Evolutionary conservation across 2,888 invertebrate genomes (phyloP), one percentile per base, ranked within the genome.

Genomic region (Nasonia oneida): DNA sequence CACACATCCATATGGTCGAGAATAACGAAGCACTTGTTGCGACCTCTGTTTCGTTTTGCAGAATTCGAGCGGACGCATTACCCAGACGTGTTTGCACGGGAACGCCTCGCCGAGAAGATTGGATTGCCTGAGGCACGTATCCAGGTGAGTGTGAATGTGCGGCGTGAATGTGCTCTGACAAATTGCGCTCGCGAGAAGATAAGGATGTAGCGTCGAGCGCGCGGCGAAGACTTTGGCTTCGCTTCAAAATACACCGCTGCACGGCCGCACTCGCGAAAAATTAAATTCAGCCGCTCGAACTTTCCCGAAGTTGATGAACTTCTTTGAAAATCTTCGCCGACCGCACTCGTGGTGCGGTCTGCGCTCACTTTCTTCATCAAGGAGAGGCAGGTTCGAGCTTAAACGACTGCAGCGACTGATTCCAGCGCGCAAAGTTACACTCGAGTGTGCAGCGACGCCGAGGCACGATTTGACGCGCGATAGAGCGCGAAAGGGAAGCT

Each of bases 51-150:
- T 89, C 95, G 98, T 90, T 89, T 94, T 95, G 88, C 95, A 98
- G 98, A 98, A 95, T 99, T 99, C 95, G 98, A 98, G 95, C 95
- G 98, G 94, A 98, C 98, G 91, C 98, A 99, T 94, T 99, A 99
- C 94, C 99, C 98, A 88, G 98, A 99, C 94, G 98, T 99, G 90
- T 99, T 98, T 94, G 98, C 98, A 90, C 95, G 99, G 92, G 99
- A 99, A 94, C 95, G 98, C 94, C 96, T 99, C 94, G 98, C 99
- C 89, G 97, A 97, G 95, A 98, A 98, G 96, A 99, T 99, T 95
- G 98, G 98, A 95, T 97, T 99, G 95, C 98, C 98, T 95, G 98
- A 98, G 96, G 98, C 98, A 95, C 97, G 98, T 96, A 99, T 99
- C 96, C 98, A 99, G 97, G 98, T 98, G 96, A 96, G 96, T 96